These are phyloP conservation scores for Coleophora flavipennella DNA, from an alignment of 2,888 invertebrate genomes.

Conservation along the genomic window DNA sequence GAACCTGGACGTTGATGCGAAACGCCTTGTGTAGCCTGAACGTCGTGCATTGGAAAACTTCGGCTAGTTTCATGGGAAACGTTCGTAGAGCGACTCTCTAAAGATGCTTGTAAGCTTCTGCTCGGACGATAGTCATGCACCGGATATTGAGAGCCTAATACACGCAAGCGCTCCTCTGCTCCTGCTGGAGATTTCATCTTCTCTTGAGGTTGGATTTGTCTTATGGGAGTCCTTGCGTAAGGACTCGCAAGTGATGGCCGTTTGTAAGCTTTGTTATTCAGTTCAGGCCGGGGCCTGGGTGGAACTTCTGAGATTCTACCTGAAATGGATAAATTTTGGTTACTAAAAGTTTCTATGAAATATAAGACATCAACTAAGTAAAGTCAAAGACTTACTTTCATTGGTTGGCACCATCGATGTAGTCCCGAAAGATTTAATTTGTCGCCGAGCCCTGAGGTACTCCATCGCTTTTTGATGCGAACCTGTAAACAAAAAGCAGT, in stretches of 20 bases:
- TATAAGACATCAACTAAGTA: neutral
- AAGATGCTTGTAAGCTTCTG: neutral
- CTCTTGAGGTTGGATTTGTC: neutral
- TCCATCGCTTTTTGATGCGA: neutral
- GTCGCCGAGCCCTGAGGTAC: neutral
- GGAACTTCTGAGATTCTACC: neutral
- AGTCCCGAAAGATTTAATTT: neutral
- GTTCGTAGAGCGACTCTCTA: neutral
- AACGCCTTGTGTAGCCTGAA: neutral
- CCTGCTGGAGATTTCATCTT: neutral
- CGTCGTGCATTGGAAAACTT: neutral
- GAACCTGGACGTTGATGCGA: neutral
- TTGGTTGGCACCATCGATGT: neutral
- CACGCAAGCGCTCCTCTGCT: neutral
- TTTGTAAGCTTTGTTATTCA: neutral
- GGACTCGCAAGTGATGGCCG: neutral
- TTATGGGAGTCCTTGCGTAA: neutral
- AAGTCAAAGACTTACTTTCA: neutral
- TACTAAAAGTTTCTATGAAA: neutral
- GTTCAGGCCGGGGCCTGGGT: neutral
- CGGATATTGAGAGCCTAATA: neutral
- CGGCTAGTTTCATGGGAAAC: neutral
- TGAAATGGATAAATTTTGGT: neutral
- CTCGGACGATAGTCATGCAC: neutral
- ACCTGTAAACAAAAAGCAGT: neutral